Evolutionary conservation across 2,113 vertebrate species (phyloP).

Genomic region (Ammodytes dubius): DNA sequence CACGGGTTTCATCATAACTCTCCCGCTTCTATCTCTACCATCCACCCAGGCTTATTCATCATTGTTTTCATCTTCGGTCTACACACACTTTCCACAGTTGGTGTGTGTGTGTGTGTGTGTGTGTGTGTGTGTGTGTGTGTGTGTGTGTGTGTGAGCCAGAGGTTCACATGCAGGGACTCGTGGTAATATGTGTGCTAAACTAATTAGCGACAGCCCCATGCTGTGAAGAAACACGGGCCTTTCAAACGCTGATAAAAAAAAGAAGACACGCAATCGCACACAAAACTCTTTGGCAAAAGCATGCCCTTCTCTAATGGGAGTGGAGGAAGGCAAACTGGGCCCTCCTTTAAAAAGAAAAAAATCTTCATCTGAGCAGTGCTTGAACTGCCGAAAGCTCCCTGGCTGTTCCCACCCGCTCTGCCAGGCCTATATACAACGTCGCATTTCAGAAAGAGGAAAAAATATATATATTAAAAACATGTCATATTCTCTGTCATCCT

Average conservation of each 20-base stretch:
- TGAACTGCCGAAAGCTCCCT: slow-evolving; percentile 66
- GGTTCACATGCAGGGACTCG: slow-evolving; percentile 49
- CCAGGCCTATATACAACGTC: neutral
- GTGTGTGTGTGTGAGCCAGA: slow-evolving; percentile 53
- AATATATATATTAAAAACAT: neutral
- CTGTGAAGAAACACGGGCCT: slow-evolving; percentile 68
- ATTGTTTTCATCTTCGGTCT: slow-evolving; percentile 61
- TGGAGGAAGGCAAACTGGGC: slow-evolving; percentile 38
- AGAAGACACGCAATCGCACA: slow-evolving; percentile 46
- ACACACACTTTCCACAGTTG: slow-evolving; percentile 29
- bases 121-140: neutral
- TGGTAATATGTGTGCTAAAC: slow-evolving; percentile 66
- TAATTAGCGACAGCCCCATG: slow-evolving; percentile 75
- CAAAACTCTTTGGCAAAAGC: slow-evolving; percentile 53
- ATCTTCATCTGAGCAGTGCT: slow-evolving; percentile 67
- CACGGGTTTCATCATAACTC: slow-evolving; percentile 43
- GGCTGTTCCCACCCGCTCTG: slow-evolving; percentile 36
- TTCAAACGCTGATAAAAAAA: slow-evolving; percentile 65
- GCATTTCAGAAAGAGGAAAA: slow-evolving; percentile 26
- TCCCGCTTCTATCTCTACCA: slow-evolving; percentile 32
- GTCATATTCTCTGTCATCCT: slow-evolving; percentile 58
- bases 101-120: slow-evolving; percentile 10
- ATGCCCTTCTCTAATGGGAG: slow-evolving; percentile 54
- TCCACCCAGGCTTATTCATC: slow-evolving; percentile 51
- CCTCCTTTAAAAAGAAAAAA: slow-evolving; percentile 29